Percentiles rank a stretch among this genome's conserved stretches.
phyloP scores from a whole-genome alignment of 2,888 invertebrate species.

The Trichopoda pennipes region DNA sequence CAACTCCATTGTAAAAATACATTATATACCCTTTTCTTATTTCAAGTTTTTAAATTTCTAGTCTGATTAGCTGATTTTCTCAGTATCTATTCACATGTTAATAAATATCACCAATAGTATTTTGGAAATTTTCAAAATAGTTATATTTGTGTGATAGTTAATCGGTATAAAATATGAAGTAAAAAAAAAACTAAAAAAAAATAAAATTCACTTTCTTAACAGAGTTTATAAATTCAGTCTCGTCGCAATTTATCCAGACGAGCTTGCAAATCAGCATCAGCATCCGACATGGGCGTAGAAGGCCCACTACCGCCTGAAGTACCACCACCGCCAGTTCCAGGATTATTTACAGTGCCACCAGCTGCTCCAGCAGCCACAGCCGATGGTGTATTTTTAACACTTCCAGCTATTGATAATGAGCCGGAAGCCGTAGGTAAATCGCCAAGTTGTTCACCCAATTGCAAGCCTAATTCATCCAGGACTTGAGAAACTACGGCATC shows the following conservation, averaged over 20 bases:
- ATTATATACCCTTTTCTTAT: too few relatives aligned
- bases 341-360: conserved; percentile 80
- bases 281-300: conserved; percentile 85
- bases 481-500: conserved; percentile 98
- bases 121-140: background rate
- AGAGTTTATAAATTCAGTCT: conserved; percentile 83
- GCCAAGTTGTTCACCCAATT: conserved; percentile 94
- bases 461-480: conserved; percentile 97
- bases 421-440: conserved; percentile 88
- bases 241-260: conserved; percentile 96
- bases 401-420: conserved; percentile 83
- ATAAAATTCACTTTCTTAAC: background rate
- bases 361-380: conserved; percentile 81
- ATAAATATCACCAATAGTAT: background rate
- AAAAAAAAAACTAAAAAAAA: conserved; percentile 16
- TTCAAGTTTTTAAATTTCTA: too few relatives aligned
- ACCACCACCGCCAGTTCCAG: conserved; percentile 75
- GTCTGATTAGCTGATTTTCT: too few relatives aligned
- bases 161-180: conserved; percentile 42
- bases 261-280: conserved; percentile 98
- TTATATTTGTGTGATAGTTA: conserved; percentile 43
- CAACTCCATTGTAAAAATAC: too few relatives aligned
- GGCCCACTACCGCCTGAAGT: conserved; percentile 81
- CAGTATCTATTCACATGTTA: too few relatives aligned
- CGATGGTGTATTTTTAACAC: conserved; percentile 85